Conservation (phyloP, 1,140 invertebrate genomes). For the Aphelenchoides besseyi region DNA sequence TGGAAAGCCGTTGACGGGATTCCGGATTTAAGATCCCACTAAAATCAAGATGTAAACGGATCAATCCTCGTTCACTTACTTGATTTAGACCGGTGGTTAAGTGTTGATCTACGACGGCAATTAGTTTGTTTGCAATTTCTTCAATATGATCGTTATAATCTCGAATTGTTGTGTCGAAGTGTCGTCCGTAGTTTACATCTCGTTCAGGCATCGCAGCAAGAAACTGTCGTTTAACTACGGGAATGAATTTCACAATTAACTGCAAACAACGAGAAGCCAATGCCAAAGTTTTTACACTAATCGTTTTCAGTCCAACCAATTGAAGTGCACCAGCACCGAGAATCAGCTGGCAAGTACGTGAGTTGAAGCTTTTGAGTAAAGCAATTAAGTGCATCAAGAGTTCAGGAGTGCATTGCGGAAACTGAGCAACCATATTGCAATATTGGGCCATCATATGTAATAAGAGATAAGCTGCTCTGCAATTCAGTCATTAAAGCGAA, state of each 20-base stretch:
- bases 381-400: constrained; percentile 80
- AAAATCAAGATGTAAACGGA: no score
- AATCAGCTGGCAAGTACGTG: constrained; percentile 84
- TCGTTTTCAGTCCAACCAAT: constrained; percentile 89
- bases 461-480: constrained; percentile 72
- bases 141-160: constrained; percentile 82
- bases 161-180: constrained; percentile 69
- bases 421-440: constrained; percentile 73
- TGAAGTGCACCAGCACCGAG: constrained; percentile 89
- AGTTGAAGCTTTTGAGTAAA: constrained; percentile 81
- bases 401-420: constrained; percentile 70
- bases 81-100: constrained; percentile 43
- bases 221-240: constrained; percentile 66
- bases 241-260: constrained; percentile 69
- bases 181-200: constrained; percentile 64
- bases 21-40: constrained; percentile 89
- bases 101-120: constrained; percentile 74
- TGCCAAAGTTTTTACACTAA: constrained; percentile 84
- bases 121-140: constrained; percentile 85
- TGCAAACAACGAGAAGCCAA: constrained; percentile 70
- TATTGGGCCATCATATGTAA: constrained; percentile 85
- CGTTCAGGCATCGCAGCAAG: constrained; percentile 63
- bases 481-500: constrained; percentile 25
- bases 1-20: constrained; percentile 87
- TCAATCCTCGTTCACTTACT: constrained; percentile 42